Evolutionary conservation across 2,888 invertebrate genomes (phyloP), one percentile per base, ranked within the genome.

Genomic region (Epinotia bilunana): DNA sequence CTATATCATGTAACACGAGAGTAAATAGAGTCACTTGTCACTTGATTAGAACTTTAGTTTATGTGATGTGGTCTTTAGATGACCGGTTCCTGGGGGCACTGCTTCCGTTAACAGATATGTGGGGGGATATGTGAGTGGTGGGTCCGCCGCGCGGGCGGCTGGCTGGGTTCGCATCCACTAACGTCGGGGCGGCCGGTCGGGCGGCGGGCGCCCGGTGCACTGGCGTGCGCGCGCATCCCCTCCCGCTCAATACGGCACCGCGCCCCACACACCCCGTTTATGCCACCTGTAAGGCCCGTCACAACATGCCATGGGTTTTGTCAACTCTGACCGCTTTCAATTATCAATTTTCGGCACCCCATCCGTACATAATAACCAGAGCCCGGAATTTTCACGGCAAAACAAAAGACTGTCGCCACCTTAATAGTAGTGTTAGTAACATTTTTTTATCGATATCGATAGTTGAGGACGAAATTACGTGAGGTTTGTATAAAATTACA

Each of bases 221-320:
- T 90, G 87, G 80, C 68, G 9, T 84, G 87, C 87, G 88, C 87
- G 88, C 90, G 89, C 89, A 87, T 86, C 84, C 80, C 81, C 84
- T 78, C 79, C 83, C 82, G 83, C 86, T 85, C 85, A 58, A 69
- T 76, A 76, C 72, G 74, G 71, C 82, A 82, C 84, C 92, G 90
- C 93, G 90, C 92, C 92, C 91, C 89, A 87, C 86, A 84, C 83
- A 76, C 81, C 85, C 87, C 85, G 84, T 83, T 83, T 88, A 89
- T 89, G 88, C 91, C 93, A 93, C 93, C 93, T 93, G 93, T 93
- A 88, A 88, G 90, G 90, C 88, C 89, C 86, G 90, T 90, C 93
- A 91, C 87, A 91, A 93, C 92, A 92, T 87, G 85, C 84, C 86
- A 88, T 88, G 86, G 88, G 86, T 87, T 85, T 84, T 86, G 81